A percentile compares a stretch with the other conserved stretches of the same genome.
phyloP scores from a whole-genome alignment of 2,113 vertebrate genomes.

The Urocolius indicus region DNA sequence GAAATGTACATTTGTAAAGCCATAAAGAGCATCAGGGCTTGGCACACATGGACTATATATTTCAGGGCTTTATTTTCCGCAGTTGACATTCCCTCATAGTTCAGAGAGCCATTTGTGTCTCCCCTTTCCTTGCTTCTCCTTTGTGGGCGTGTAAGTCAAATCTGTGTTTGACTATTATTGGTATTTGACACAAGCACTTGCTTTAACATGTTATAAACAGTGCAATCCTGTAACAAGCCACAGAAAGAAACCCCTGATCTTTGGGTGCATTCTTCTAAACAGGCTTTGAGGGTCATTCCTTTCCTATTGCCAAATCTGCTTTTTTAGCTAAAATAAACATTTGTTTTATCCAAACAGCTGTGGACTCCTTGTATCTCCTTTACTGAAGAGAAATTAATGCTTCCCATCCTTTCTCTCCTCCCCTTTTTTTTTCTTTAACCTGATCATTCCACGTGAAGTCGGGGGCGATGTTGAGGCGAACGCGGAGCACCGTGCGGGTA shows the following conservation, averaged over 20 bases:
- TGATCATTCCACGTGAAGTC: constrained; percentile 97
- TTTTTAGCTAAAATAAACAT: not conserved
- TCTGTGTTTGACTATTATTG: not conserved
- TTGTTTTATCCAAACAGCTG: not conserved
- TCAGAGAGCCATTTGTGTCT: not conserved
- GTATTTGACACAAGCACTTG: not conserved
- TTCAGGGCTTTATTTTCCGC: not conserved
- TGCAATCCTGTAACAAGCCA: not conserved
- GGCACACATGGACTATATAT: not conserved
- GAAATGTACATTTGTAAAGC: not conserved
- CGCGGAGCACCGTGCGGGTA: constrained; percentile 93
- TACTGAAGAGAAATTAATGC: not conserved
- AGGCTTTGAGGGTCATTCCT: not conserved
- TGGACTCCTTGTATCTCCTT: not conserved
- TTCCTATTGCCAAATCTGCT: not conserved
- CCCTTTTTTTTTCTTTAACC: constrained; percentile 79
- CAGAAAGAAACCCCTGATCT: not conserved
- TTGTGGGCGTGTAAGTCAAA: not conserved
- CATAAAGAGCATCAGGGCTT: not conserved
- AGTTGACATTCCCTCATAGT: not conserved
- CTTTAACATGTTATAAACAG: not conserved
- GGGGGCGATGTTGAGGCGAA: constrained; percentile 85
- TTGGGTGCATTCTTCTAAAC: not conserved
- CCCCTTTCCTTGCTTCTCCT: not conserved
- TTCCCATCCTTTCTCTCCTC: fast-evolving